A percentile compares a stretch with the other conserved stretches of the same genome.
phyloP scores from a whole-genome alignment of 53 echinoderm and acorn worm species.

The Stichopus horrens region DNA sequence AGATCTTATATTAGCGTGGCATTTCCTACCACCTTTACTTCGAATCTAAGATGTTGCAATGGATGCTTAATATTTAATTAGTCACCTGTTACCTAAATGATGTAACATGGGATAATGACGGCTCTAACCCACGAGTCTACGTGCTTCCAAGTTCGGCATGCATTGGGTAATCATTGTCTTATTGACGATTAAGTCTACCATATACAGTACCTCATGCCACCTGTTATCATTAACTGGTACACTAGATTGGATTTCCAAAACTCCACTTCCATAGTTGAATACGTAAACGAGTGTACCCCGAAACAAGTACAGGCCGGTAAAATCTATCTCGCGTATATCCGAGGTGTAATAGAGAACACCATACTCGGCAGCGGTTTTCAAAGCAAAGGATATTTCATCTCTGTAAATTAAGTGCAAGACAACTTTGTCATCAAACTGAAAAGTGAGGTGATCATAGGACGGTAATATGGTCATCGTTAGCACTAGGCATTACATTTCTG shows the following conservation, averaged over 20 bases:
- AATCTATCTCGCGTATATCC: conserved; percentile 56
- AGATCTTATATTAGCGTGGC: too few species aligned
- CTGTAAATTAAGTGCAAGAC: not conserved
- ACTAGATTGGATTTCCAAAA: conserved; percentile 40
- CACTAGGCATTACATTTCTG: too few species aligned
- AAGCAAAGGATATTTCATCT: conserved; percentile 52
- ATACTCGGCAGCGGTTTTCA: conserved; percentile 59
- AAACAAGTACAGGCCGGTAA: conserved; percentile 36
- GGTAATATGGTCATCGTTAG: too few species aligned
- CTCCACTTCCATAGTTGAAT: conserved; percentile 75
- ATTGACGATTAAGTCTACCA: conserved; percentile 12
- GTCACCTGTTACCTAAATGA: too few species aligned
- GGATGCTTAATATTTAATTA: too few species aligned
- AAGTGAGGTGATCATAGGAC: too few species aligned
- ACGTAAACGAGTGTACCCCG: conserved; percentile 65
- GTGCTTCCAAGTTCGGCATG: too few species aligned
- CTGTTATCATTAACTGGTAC: conserved; percentile 62
- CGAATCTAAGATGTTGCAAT: too few species aligned
- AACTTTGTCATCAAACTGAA: too few species aligned
- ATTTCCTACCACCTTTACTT: too few species aligned
- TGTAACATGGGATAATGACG: too few species aligned
- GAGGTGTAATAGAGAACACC: conserved; percentile 67
- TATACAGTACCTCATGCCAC: conserved; percentile 66
- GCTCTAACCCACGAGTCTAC: too few species aligned
- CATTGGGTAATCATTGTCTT: not conserved